These are phyloP conservation scores for human (Homo sapiens) DNA, from an alignment of 2,113 vertebrate genomes.

Conservation along the genomic window DNA sequence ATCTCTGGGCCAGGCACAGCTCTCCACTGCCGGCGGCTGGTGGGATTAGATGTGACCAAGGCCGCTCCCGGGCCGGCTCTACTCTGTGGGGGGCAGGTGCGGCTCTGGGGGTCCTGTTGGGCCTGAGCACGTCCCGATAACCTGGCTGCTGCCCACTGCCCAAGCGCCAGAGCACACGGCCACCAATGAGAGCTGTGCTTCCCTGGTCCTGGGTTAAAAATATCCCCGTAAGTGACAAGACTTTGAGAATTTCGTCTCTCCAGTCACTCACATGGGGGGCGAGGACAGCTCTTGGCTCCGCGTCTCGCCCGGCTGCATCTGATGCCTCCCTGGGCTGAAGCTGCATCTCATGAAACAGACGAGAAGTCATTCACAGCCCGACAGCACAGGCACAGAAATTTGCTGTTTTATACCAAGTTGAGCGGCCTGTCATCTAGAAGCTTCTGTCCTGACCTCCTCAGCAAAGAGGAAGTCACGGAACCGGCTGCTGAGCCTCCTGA, in stretches of 20 bases:
- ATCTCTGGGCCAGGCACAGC: neutral
- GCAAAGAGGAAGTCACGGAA: neutral
- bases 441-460: neutral
- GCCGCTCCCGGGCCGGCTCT: neutral
- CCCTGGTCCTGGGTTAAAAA: slow-evolving; percentile 33
- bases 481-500: neutral
- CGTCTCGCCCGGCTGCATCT: neutral
- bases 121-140: neutral
- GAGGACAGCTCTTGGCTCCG: neutral
- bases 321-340: neutral
- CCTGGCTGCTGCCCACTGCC: neutral
- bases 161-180: neutral
- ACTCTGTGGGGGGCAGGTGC: neutral
- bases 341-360: neutral
- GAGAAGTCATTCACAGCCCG: neutral
- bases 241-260: neutral
- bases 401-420: neutral
- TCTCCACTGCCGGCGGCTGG: too few relatives aligned
- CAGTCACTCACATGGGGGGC: neutral
- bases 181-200: neutral
- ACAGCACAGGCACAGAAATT: neutral
- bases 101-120: neutral
- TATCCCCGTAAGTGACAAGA: neutral
- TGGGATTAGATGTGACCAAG: rapidly evolving
- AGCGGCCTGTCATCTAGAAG: neutral